phyloP scores from a whole-genome alignment of 2,888 invertebrate genomes.

The Gari tellinella region DNA sequence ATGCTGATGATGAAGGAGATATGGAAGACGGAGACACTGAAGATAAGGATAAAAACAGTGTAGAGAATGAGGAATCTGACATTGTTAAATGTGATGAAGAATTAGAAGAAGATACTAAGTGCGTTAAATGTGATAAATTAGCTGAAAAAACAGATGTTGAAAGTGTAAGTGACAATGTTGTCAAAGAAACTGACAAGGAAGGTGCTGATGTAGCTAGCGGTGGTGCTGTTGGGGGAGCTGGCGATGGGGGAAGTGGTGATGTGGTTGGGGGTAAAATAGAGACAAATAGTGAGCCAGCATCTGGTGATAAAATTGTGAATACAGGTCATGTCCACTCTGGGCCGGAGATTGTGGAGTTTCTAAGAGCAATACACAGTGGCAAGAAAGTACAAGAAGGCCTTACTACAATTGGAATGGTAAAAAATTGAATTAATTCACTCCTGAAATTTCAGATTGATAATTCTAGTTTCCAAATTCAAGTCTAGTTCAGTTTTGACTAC shows the following conservation, averaged over 20 bases:
- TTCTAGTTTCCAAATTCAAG: too few species aligned
- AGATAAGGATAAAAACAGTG: slow-evolving; percentile 2
- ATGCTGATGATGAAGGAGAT: slow-evolving; percentile 6
- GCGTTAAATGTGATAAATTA: not conserved
- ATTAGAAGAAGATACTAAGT: not conserved
- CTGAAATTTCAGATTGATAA: too few species aligned
- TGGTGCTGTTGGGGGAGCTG: not conserved
- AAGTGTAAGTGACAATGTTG: not conserved
- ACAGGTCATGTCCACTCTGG: slow-evolving; percentile 60
- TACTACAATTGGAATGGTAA: slow-evolving; percentile 92
- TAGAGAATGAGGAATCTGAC: not conserved
- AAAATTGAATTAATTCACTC: slow-evolving; percentile 22
- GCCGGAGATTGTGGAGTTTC: slow-evolving; percentile 71
- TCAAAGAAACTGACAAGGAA: not conserved
- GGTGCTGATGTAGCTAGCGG: not conserved
- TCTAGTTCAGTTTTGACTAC: too few species aligned
- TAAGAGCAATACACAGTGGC: slow-evolving; percentile 70
- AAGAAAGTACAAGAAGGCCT: slow-evolving; percentile 83
- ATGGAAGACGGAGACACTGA: slow-evolving; percentile 4
- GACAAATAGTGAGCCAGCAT: not conserved
- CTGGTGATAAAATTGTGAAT: slow-evolving; percentile 19
- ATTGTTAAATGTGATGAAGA: not conserved
- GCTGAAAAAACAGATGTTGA: not conserved
- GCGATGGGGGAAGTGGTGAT: not conserved
- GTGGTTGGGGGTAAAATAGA: not conserved